A percentile compares a stretch with the other conserved stretches of the same genome.
phyloP scores from a whole-genome alignment of 2,113 vertebrate genomes.

The Thomomys bottae region DNA sequence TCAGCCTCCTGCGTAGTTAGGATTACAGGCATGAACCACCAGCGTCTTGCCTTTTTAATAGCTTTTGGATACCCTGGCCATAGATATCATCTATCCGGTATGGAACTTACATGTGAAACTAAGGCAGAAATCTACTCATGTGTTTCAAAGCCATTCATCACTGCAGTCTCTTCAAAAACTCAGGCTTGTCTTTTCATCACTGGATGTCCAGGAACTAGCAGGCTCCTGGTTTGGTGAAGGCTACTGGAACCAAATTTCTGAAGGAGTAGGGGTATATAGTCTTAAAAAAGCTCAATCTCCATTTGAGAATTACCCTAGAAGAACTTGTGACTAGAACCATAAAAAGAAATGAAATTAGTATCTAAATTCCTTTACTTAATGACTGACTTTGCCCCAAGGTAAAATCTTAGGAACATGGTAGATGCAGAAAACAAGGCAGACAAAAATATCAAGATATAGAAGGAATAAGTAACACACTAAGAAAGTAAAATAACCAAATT shows the following conservation, averaged over 20 bases:
- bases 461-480: background rate
- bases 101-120: background rate
- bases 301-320: background rate
- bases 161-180: background rate
- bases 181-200: background rate
- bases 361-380: background rate
- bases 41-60: too few species aligned
- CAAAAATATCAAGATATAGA: background rate
- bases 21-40: too few species aligned
- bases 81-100: background rate
- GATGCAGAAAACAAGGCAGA: background rate
- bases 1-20: too few species aligned
- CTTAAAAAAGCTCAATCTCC: background rate
- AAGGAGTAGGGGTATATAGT: background rate
- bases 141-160: background rate
- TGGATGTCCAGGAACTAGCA: background rate
- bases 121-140: background rate
- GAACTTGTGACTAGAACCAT: background rate
- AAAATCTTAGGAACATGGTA: background rate
- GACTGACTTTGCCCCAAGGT: background rate
- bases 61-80: background rate
- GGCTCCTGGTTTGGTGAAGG: background rate
- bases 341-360: background rate
- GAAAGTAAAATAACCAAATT: background rate
- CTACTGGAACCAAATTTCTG: background rate